Percentiles rank a stretch among this genome's conserved stretches.
These are phyloP conservation scores for Drosophila imparisetae DNA, from an alignment of 2,888 invertebrate genomes.

Conservation along the genomic window DNA sequence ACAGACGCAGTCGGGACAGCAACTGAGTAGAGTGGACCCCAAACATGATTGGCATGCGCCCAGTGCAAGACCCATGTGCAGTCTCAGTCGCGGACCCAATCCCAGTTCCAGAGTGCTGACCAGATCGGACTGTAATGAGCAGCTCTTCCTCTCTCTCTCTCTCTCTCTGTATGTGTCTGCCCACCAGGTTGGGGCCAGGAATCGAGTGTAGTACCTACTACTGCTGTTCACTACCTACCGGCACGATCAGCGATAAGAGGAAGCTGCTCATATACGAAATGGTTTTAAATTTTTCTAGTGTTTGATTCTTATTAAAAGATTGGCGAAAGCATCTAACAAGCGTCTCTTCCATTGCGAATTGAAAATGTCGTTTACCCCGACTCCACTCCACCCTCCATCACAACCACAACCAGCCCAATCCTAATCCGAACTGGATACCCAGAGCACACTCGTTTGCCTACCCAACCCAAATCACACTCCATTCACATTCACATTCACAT, in stretches of 20 bases:
- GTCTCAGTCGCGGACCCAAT: slow-evolving; percentile 16
- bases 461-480: slow-evolving; percentile 58
- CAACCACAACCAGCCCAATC: background rate
- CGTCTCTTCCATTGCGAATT: slow-evolving; percentile 62
- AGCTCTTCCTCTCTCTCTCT: slow-evolving; percentile 9
- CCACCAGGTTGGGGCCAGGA: slow-evolving; percentile 19
- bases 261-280: slow-evolving; percentile 77
- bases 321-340: slow-evolving; percentile 78
- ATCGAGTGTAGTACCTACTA: slow-evolving; percentile 29
- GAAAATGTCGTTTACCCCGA: slow-evolving; percentile 61
- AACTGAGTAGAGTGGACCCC: slow-evolving; percentile 51
- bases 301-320: slow-evolving; percentile 82
- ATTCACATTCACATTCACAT: slow-evolving; percentile 66
- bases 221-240: slow-evolving; percentile 64
- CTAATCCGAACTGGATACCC: slow-evolving; percentile 32
- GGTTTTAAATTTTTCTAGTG: slow-evolving; percentile 80
- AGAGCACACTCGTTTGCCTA: slow-evolving; percentile 35
- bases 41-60: slow-evolving; percentile 67
- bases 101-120: slow-evolving; percentile 32
- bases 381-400: background rate
- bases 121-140: slow-evolving; percentile 66
- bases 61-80: slow-evolving; percentile 19
- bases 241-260: slow-evolving; percentile 77
- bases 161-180: slow-evolving; percentile 22
- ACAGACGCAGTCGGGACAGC: slow-evolving; percentile 35